Conservation (phyloP, 1,140 invertebrate species). For the Eriosoma lanigerum region DNA sequence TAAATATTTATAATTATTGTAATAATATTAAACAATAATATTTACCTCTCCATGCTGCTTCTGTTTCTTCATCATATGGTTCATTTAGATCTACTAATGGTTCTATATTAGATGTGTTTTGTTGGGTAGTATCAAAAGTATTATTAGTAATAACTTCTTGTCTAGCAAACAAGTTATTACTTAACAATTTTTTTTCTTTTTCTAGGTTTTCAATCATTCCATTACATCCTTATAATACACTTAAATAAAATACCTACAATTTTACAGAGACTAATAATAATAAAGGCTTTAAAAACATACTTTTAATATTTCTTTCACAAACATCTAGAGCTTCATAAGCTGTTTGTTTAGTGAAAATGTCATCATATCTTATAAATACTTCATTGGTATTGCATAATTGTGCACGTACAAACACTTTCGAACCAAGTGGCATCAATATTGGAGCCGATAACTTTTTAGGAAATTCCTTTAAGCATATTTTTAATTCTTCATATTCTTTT, state of each 20-base stretch:
- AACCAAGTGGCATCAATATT: conserved; percentile 68
- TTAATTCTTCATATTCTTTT: conserved; percentile 53
- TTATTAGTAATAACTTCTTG: conserved; percentile 56
- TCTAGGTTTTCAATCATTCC: conserved; percentile 61
- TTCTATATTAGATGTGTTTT: conserved; percentile 55
- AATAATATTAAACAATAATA: not conserved
- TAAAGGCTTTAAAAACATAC: too few relatives aligned
- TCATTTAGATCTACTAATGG: conserved; percentile 64
- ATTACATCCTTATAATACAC: conserved; percentile 57
- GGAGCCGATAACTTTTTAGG: conserved; percentile 57
- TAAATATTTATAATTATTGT: not conserved
- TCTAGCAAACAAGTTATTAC: conserved; percentile 59
- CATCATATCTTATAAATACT: conserved; percentile 69
- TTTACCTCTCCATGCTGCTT: conserved; percentile 62
- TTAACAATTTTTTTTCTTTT: conserved; percentile 60
- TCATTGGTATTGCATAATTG: conserved; percentile 73
- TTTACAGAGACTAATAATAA: not conserved
- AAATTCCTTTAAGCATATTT: conserved; percentile 50
- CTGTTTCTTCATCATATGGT: conserved; percentile 62
- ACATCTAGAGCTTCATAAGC: conserved; percentile 67
- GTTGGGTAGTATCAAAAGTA: too few relatives aligned
- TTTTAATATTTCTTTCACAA: conserved; percentile 64
- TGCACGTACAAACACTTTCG: conserved; percentile 69
- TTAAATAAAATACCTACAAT: not conserved
- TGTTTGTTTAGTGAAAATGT: conserved; percentile 72